Conservation (phyloP, 2,888 invertebrate species). For the Stenodera caucasica region DNA sequence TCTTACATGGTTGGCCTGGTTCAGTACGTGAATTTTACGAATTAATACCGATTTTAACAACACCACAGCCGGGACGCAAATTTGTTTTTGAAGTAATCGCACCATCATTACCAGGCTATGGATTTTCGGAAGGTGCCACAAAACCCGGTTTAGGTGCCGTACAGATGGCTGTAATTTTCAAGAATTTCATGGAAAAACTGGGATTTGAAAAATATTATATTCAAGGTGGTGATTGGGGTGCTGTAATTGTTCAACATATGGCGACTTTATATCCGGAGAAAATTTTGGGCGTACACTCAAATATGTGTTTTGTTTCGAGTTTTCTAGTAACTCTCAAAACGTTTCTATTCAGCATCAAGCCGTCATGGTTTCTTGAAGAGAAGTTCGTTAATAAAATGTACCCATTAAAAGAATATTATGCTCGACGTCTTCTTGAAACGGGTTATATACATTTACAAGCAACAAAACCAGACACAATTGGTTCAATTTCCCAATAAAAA, state of each 20-base stretch:
- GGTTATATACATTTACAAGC: conserved; percentile 79
- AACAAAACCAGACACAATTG: conserved; percentile 88
- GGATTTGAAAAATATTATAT: conserved; percentile 67
- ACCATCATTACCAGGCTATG: conserved; percentile 35
- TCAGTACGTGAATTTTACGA: conserved; percentile 78
- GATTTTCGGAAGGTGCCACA: conserved; percentile 58
- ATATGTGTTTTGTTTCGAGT: conserved; percentile 61
- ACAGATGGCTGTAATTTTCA: conserved; percentile 63
- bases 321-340: conserved; percentile 44
- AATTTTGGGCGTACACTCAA: conserved; percentile 59
- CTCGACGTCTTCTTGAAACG: conserved; percentile 56
- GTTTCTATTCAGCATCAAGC: conserved; percentile 60
- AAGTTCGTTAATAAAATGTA: conserved; percentile 58
- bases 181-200: conserved; percentile 69
- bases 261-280: conserved; percentile 65
- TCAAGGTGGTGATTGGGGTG: conserved; percentile 86
- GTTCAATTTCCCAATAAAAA: conserved; percentile 56
- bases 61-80: conserved; percentile 15
- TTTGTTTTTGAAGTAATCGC: conserved; percentile 31
- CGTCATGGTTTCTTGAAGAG: conserved; percentile 61
- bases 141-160: conserved; percentile 63
- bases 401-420: conserved; percentile 54
- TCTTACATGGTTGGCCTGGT: conserved; percentile 89
- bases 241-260: conserved; percentile 63
- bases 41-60: conserved; percentile 27